Conservation (phyloP, 2,888 invertebrate species). For the Sesia apiformis region DNA sequence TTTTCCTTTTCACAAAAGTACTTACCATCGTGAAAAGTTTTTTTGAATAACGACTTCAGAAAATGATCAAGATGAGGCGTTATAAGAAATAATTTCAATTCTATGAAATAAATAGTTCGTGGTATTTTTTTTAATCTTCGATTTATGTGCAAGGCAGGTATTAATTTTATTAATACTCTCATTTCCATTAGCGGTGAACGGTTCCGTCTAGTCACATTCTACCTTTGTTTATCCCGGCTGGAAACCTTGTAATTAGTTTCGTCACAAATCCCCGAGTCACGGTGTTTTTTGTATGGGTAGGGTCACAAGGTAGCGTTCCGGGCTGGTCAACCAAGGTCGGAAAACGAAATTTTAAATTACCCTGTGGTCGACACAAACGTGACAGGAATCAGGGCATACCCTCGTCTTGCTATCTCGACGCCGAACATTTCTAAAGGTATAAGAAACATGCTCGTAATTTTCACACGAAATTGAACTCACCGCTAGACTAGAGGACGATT, state of each 20-base stretch:
- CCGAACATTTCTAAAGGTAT: slow-evolving; percentile 22
- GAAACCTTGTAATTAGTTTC: slow-evolving; percentile 19
- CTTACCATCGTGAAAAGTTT: slow-evolving; percentile 1
- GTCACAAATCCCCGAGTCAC: slow-evolving; percentile 19
- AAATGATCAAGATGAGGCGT: too few relatives aligned
- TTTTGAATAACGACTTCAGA: background rate
- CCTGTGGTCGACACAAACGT: slow-evolving; percentile 39
- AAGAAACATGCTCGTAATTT: slow-evolving; percentile 44
- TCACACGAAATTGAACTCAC: slow-evolving; percentile 56
- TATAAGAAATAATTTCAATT: too few relatives aligned
- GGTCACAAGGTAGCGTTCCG: slow-evolving; percentile 14
- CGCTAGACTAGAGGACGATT: slow-evolving; percentile 39
- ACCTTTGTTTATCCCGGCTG: background rate
- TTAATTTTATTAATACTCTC: too few relatives aligned
- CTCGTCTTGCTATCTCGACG: slow-evolving; percentile 26
- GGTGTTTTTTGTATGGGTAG: slow-evolving; percentile 20
- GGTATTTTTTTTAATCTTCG: too few relatives aligned
- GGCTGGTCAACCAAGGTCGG: slow-evolving; percentile 21
- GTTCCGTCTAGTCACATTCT: background rate
- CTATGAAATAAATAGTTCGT: too few relatives aligned
- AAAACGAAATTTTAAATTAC: slow-evolving; percentile 42
- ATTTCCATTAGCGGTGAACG: too few relatives aligned
- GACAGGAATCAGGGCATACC: slow-evolving; percentile 41
- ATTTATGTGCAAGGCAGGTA: too few relatives aligned
- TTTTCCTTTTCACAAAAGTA: background rate